Evolutionary conservation across 2,888 invertebrate genomes (phyloP).

Genomic region (Eupithecia insigniata): DNA sequence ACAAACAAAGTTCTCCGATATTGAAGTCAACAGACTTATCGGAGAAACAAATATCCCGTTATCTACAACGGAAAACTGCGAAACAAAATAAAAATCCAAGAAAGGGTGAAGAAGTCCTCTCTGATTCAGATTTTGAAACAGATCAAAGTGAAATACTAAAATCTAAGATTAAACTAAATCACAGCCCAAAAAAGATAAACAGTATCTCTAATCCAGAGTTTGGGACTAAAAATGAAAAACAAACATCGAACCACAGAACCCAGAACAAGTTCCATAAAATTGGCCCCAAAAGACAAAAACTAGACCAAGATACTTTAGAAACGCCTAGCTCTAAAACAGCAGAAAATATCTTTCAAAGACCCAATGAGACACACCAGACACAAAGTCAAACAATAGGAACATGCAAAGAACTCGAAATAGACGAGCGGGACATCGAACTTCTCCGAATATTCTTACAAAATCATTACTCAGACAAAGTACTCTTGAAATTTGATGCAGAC

Average conservation of each 20-base stretch:
- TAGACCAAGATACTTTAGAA: neutral
- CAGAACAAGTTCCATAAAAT: neutral
- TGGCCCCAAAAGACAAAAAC: neutral
- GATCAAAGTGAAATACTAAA: neutral
- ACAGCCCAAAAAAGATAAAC: neutral
- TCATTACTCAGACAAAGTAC: neutral
- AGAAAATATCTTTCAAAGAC: neutral
- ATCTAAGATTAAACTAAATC: neutral
- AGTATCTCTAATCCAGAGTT: neutral
- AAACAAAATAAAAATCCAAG: neutral
- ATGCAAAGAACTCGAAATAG: neutral
- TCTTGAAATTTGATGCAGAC: neutral
- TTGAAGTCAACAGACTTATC: neutral
- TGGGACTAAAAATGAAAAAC: neutral
- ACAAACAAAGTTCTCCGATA: conserved; percentile 1
- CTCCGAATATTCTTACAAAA: conserved; percentile 8
- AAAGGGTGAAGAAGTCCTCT: neutral
- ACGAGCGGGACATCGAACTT: neutral
- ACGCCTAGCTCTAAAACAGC: neutral
- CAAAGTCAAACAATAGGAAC: neutral
- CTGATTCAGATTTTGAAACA: neutral
- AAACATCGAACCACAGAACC: neutral
- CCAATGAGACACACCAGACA: neutral
- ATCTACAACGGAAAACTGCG: neutral
- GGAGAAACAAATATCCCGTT: neutral